phyloP scores from a whole-genome alignment of 2,797 vertebrate species.

The Antrozous pallidus region DNA sequence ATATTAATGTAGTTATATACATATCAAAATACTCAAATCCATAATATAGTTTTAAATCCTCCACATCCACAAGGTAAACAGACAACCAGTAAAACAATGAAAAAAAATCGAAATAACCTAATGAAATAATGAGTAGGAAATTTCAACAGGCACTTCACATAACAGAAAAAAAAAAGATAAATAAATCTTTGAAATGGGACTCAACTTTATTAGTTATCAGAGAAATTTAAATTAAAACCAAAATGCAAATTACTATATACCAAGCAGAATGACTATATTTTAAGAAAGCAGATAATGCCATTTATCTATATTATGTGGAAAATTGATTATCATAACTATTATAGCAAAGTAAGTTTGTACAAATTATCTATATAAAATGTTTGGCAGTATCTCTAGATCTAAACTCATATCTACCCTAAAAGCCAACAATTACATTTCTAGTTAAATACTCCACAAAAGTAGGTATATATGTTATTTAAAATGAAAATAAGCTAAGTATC shows the following conservation, averaged over 20 bases:
- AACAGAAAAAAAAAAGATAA: neutral
- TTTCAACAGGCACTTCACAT: neutral
- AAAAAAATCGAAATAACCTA: neutral
- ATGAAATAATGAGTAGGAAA: neutral
- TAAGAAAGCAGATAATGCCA: neutral
- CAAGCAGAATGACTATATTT: neutral
- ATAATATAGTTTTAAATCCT: neutral
- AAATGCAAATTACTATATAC: neutral
- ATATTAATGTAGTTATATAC: neutral
- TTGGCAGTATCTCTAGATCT: neutral
- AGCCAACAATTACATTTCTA: neutral
- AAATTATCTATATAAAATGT: neutral
- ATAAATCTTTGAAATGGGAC: neutral
- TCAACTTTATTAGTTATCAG: neutral
- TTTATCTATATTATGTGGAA: neutral
- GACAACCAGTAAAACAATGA: neutral
- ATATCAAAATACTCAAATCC: neutral
- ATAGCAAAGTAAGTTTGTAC: neutral
- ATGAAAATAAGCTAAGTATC: neutral
- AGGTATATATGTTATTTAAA: neutral
- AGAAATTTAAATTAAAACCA: neutral
- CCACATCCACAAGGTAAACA: neutral
- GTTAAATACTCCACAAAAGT: neutral
- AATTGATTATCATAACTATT: neutral
- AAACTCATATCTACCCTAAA: neutral